Evolutionary conservation across 2,888 invertebrate species (phyloP).

Genomic region (Netelia virgata): DNA sequence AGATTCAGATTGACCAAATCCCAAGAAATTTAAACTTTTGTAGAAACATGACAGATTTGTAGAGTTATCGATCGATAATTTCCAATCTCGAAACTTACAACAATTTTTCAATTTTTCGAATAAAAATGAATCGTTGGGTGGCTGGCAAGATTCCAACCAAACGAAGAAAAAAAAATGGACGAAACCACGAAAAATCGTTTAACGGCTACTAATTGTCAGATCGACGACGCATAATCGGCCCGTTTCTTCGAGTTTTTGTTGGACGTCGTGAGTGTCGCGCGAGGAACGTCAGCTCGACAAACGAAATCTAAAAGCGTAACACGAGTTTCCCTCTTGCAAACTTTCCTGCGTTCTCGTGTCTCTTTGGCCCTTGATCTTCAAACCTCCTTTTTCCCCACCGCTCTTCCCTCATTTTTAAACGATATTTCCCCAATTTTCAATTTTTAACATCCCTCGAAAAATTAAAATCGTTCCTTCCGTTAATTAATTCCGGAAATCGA

Average conservation of each 20-base stretch:
- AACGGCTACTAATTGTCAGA: slow-evolving; percentile 83
- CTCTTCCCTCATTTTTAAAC: slow-evolving; percentile 25
- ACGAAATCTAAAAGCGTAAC: slow-evolving; percentile 65
- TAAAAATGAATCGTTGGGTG: background rate
- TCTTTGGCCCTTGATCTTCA: slow-evolving; percentile 40
- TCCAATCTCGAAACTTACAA: no score
- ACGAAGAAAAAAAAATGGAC: slow-evolving; percentile 22
- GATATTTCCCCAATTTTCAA: background rate
- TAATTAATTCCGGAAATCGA: slow-evolving; percentile 56
- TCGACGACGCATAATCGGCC: slow-evolving; percentile 81
- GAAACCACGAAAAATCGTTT: slow-evolving; percentile 76
- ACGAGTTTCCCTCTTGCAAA: slow-evolving; percentile 28
- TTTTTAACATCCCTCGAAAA: background rate
- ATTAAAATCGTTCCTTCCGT: slow-evolving; percentile 1
- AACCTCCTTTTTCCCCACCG: background rate
- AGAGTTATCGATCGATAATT: no score
- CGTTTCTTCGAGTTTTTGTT: slow-evolving; percentile 77
- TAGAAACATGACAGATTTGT: no score
- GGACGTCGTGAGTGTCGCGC: slow-evolving; percentile 11
- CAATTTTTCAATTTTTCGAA: background rate
- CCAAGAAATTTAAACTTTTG: no score
- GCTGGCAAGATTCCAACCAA: background rate
- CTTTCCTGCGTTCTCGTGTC: background rate
- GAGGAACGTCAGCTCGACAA: slow-evolving; percentile 56
- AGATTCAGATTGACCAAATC: no score